These are phyloP conservation scores for Mimachlamys varia DNA, from an alignment of 2,888 invertebrate genomes.

Conservation along the genomic window DNA sequence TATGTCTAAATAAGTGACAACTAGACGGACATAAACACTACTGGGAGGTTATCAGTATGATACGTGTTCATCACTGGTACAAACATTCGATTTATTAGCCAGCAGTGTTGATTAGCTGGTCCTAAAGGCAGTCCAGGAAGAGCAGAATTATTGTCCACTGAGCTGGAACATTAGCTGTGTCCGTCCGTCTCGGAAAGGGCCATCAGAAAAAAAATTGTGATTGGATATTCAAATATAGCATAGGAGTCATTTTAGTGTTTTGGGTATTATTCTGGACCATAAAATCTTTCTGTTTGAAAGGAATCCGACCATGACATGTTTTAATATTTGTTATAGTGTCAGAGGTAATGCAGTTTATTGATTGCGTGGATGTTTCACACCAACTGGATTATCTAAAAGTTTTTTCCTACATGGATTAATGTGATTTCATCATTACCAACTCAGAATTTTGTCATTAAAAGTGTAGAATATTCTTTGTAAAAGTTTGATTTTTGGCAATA, in stretches of 20 bases:
- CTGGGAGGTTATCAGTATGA: not conserved
- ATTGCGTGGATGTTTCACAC: too few species aligned
- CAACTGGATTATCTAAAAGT: too few species aligned
- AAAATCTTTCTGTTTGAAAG: not conserved
- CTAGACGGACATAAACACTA: not conserved
- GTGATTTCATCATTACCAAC: too few species aligned
- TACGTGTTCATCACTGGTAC: not conserved
- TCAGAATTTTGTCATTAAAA: not conserved
- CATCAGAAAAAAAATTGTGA: not conserved
- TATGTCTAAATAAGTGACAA: not conserved
- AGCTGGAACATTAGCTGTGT: not conserved
- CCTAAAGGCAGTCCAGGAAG: not conserved
- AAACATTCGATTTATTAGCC: conserved; percentile 6
- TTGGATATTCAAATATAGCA: not conserved
- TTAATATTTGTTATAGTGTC: not conserved
- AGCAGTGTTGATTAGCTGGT: not conserved
- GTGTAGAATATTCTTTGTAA: not conserved
- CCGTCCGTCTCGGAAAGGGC: not conserved
- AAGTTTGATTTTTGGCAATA: not conserved
- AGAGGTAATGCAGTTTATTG: too few species aligned
- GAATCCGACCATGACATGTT: not conserved
- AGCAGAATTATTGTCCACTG: conserved; percentile 12
- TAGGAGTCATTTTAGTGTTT: not conserved
- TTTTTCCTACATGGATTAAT: too few species aligned
- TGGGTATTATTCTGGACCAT: not conserved